phyloP scores from a whole-genome alignment of 2,888 invertebrate species.

The Drosophila borealis region DNA sequence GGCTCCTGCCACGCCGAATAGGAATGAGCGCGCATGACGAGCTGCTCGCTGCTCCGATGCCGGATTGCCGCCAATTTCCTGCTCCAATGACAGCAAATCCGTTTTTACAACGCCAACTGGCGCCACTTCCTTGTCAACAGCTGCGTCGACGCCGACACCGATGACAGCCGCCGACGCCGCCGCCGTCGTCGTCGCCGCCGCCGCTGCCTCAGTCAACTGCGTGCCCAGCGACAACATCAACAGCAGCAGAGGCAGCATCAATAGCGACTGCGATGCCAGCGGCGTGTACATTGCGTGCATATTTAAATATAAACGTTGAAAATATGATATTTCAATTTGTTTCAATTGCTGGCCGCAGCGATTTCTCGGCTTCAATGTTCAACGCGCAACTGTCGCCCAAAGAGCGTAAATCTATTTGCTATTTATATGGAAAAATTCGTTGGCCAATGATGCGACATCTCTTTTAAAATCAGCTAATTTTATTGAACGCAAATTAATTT shows the following conservation, averaged over 20 bases:
- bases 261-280: conserved; percentile 5
- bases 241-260: conserved; percentile 35
- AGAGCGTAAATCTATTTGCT: conserved; percentile 36
- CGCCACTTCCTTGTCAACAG: conserved; percentile 75
- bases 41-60: conserved; percentile 28
- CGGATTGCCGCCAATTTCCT: conserved; percentile 72
- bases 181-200: conserved; percentile 31
- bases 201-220: conserved; percentile 58
- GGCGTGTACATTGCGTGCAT: conserved; percentile 48
- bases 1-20: conserved; percentile 37
- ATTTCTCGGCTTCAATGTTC: conserved; percentile 36
- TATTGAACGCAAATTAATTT: conserved; percentile 49
- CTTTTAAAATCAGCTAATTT: conserved; percentile 58
- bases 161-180: conserved; percentile 36
- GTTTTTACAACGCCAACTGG: conserved; percentile 72
- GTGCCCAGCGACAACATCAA: conserved; percentile 37
- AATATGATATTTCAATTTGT: conserved; percentile 59
- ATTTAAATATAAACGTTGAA: conserved; percentile 60
- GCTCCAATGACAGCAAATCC: conserved; percentile 79
- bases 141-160: conserved; percentile 42
- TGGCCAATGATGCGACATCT: conserved; percentile 15
- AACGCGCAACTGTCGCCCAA: conserved; percentile 55
- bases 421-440: conserved; percentile 53
- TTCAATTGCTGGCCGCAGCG: conserved; percentile 40
- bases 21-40: conserved; percentile 52